Evolutionary conservation across 1,140 invertebrate species (phyloP).

Genomic region (Periplaneta americana): DNA sequence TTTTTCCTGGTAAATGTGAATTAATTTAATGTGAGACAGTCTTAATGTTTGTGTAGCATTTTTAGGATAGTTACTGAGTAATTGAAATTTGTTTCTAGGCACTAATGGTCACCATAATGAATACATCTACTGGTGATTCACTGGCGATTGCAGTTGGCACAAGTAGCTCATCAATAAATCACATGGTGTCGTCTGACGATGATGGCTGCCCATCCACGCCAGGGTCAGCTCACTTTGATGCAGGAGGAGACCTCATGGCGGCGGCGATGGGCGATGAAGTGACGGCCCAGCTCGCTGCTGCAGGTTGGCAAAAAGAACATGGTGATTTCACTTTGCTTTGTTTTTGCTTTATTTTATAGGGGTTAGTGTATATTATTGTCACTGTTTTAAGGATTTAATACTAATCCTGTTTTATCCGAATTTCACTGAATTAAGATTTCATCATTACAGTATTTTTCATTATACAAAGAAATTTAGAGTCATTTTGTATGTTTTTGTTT

Average conservation of each 20-base stretch:
- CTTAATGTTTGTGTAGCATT: too few relatives aligned
- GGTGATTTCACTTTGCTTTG: conserved; percentile 48
- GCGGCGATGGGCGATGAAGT: conserved; percentile 87
- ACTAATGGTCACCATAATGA: conserved; percentile 44
- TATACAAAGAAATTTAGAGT: too few relatives aligned
- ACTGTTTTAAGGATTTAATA: neutral
- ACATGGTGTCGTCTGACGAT: conserved; percentile 62
- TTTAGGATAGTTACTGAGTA: too few relatives aligned
- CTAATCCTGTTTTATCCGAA: neutral
- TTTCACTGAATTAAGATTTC: too few relatives aligned
- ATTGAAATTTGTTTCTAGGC: neutral
- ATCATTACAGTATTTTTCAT: too few relatives aligned
- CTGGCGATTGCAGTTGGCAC: conserved; percentile 36
- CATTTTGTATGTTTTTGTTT: too few relatives aligned
- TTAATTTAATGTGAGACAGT: too few relatives aligned
- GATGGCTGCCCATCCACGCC: conserved; percentile 66
- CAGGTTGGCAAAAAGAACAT: conserved; percentile 63
- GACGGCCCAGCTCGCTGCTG: conserved; percentile 90
- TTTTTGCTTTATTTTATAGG: conserved; percentile 34
- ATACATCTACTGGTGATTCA: conserved; percentile 52
- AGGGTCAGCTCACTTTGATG: conserved; percentile 61
- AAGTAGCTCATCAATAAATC: conserved; percentile 31
- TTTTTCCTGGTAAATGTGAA: too few relatives aligned
- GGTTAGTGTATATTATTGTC: conserved; percentile 4
- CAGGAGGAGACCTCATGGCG: conserved; percentile 67